A percentile compares a stretch with the other conserved stretches of the same genome.
Evolutionary conservation across 2,797 vertebrate genomes (phyloP).

Genomic region (Uromys caudimaculatus): DNA sequence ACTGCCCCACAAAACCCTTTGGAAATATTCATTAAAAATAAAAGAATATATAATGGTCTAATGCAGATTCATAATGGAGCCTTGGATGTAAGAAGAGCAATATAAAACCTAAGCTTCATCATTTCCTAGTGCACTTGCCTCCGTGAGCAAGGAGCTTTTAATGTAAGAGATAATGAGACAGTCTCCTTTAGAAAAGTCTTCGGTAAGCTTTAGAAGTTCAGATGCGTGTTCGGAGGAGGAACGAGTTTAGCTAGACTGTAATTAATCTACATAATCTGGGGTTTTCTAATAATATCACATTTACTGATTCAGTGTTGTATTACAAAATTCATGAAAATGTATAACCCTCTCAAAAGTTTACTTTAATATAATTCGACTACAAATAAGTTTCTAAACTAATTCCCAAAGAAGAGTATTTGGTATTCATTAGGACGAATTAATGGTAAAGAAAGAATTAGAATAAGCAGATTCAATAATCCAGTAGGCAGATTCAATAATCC

Average conservation of each 20-base stretch:
- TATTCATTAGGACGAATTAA: neutral
- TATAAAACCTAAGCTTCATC: neutral
- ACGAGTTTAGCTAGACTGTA: neutral
- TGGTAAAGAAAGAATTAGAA: neutral
- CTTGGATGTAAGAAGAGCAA: neutral
- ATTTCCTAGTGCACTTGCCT: neutral
- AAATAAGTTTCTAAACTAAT: neutral
- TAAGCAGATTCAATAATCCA: neutral
- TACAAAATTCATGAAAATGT: neutral
- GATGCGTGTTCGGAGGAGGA: neutral
- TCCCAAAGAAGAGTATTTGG: neutral
- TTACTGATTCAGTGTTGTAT: neutral
- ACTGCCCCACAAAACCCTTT: too few species aligned
- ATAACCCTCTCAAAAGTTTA: neutral
- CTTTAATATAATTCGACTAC: neutral
- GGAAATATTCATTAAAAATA: neutral
- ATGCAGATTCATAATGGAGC: neutral
- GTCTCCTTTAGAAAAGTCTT: neutral
- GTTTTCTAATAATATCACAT: neutral
- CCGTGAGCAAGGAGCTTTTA: neutral
- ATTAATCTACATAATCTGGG: neutral
- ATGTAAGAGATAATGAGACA: neutral
- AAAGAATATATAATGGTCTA: neutral
- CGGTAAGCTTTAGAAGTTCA: neutral
- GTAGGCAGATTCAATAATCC: neutral